Percentiles rank a stretch among this genome's conserved stretches.
phyloP scores from a whole-genome alignment of 2,113 vertebrate species.

The Acanthochromis polyacanthus region DNA sequence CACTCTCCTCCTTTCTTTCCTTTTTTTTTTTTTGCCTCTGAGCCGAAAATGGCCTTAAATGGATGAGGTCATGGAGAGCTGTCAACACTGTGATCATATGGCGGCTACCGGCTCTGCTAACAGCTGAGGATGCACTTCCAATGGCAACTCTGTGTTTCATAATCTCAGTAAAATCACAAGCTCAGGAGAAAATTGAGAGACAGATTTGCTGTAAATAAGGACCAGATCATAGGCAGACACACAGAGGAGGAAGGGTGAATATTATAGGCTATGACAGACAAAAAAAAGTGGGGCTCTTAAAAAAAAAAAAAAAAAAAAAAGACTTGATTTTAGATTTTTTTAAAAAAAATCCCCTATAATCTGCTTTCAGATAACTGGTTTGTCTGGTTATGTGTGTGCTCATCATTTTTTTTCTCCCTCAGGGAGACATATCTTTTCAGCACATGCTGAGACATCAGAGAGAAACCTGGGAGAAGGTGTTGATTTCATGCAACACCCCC shows the following conservation, averaged over 20 bases:
- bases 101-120: conserved; percentile 69
- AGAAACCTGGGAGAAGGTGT: conserved; percentile 62
- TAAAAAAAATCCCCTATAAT: background rate
- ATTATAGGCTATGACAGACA: conserved; percentile 5
- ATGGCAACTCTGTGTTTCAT: conserved; percentile 52
- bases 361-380: conserved; percentile 25
- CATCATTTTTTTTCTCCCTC: conserved; percentile 34
- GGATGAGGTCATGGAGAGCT: conserved; percentile 84
- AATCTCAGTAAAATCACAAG: conserved; percentile 49
- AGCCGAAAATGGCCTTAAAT: conserved; percentile 81
- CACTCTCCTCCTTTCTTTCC: conserved; percentile 29
- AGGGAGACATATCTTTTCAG: conserved; percentile 52
- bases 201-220: conserved; percentile 35
- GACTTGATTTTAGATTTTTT: conserved; percentile 21
- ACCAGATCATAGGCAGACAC: background rate
- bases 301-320: conserved; percentile 22
- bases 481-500: conserved; percentile 62
- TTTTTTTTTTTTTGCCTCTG: conserved; percentile 44
- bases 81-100: conserved; percentile 85
- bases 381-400: conserved; percentile 56
- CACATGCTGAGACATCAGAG: conserved; percentile 63
- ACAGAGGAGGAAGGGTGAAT: background rate
- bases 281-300: conserved; percentile 8
- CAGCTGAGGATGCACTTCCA: conserved; percentile 63
- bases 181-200: conserved; percentile 45